Evolutionary conservation across 2,888 invertebrate species (phyloP).

Genomic region (Cyclophora punctaria): DNA sequence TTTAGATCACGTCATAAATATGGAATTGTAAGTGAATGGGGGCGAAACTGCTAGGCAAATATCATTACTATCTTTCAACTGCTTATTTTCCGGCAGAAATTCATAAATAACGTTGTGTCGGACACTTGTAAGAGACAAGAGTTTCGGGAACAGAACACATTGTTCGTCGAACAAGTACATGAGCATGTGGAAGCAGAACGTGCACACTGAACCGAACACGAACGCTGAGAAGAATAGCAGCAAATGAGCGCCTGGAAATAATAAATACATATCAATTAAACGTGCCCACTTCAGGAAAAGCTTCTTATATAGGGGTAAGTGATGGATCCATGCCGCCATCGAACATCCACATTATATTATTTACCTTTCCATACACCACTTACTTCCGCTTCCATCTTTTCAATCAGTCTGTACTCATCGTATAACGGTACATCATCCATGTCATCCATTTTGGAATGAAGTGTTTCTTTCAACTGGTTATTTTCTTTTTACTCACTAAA

Average conservation of each 20-base stretch:
- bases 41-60: too few species aligned
- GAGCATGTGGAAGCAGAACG: constrained; percentile 64
- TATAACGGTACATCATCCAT: constrained; percentile 33
- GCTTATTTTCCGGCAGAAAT: constrained; percentile 39
- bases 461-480: too few species aligned
- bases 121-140: constrained; percentile 40
- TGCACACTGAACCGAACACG: constrained; percentile 64
- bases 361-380: constrained; percentile 58
- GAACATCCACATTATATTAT: too few species aligned
- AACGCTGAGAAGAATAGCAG: constrained; percentile 61
- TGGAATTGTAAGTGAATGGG: too few species aligned
- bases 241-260: constrained; percentile 48
- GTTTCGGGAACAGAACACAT: constrained; percentile 60
- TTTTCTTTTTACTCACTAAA: too few species aligned
- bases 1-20: too few species aligned
- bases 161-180: constrained; percentile 66
- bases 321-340: too few species aligned
- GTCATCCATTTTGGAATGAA: too few species aligned
- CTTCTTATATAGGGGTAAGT: too few species aligned
- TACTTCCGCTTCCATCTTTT: constrained; percentile 46
- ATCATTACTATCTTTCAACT: constrained; percentile 30
- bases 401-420: constrained; percentile 51
- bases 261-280: not conserved
- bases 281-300: too few species aligned
- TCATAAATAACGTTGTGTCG: constrained; percentile 49